Percentiles rank a stretch among this genome's conserved stretches.
Evolutionary conservation across 37 sponge, comb jelly and placozoan genomes (phyloP).

Genomic region (Hormiphora californensis): DNA sequence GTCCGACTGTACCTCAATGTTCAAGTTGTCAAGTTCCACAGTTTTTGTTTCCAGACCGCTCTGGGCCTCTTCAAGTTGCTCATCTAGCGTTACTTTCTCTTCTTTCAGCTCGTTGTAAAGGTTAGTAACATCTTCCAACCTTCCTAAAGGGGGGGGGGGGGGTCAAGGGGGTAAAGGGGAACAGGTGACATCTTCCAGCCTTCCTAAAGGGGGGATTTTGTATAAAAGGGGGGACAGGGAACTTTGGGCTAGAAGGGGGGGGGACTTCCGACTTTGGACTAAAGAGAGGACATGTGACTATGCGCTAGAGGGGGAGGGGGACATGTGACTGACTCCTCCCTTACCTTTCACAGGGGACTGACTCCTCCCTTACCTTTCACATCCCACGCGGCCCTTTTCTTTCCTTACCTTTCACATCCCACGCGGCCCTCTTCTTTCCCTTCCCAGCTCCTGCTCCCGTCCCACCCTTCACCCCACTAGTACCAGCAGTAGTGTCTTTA

Average conservation of each 20-base stretch:
- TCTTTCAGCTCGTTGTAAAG: conserved; percentile 20
- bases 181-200: no score
- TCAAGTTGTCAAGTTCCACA: background rate
- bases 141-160: background rate
- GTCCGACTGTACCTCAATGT: background rate
- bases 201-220: no score
- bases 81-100: background rate
- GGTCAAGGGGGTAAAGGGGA: no score
- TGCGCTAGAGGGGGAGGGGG: no score
- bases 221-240: no score
- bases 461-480: background rate
- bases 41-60: background rate
- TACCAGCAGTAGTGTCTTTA: background rate
- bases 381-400: no score
- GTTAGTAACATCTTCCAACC: conserved; percentile 8
- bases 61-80: background rate
- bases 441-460: background rate
- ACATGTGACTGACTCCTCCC: no score
- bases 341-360: no score
- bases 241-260: no score
- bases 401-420: conserved; percentile 38
- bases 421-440: conserved; percentile 19
- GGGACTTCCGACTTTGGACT: no score
- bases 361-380: conserved; percentile 3
- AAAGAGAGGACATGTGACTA: no score